Conservation (phyloP, 2,888 invertebrate species). For the Mamestra brassicae region DNA sequence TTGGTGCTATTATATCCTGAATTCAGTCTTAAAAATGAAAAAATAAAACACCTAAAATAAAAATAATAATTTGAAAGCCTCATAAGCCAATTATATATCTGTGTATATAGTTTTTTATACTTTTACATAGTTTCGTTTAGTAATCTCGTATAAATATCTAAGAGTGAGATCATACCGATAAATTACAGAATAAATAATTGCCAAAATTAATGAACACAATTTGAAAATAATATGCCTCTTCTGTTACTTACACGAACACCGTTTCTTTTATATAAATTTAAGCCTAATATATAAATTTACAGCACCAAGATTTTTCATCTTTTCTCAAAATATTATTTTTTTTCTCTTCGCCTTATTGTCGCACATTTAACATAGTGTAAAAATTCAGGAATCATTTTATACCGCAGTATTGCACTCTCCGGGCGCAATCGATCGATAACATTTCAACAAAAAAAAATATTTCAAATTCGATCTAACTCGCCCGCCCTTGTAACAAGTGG, state of each 20-base stretch:
- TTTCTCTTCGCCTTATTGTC: constrained; percentile 91
- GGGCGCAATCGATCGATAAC: constrained; percentile 69
- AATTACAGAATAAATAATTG: constrained; percentile 89
- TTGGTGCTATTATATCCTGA: constrained; percentile 85
- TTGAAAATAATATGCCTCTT: constrained; percentile 89
- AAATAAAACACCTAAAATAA: constrained; percentile 82
- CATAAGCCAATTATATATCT: constrained; percentile 89
- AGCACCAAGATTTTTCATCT: constrained; percentile 91
- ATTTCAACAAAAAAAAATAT: constrained; percentile 51
- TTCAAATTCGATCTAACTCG: constrained; percentile 65
- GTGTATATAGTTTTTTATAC: constrained; percentile 84
- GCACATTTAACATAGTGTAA: constrained; percentile 89
- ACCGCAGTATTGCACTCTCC: constrained; percentile 89
- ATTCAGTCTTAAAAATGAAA: constrained; percentile 88
- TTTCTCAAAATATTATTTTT: constrained; percentile 89
- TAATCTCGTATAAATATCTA: constrained; percentile 91
- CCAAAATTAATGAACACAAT: constrained; percentile 90
- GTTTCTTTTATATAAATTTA: constrained; percentile 88
- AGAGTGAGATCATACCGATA: constrained; percentile 90
- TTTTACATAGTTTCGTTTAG: constrained; percentile 86
- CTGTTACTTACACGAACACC: constrained; percentile 89
- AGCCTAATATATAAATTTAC: constrained; percentile 91
- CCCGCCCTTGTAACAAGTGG: constrained; percentile 75
- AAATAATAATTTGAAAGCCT: constrained; percentile 88
- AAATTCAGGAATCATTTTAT: constrained; percentile 85